These are phyloP conservation scores for Hybognathus amarus DNA, from an alignment of 2,797 vertebrate genomes.

Conservation along the genomic window DNA sequence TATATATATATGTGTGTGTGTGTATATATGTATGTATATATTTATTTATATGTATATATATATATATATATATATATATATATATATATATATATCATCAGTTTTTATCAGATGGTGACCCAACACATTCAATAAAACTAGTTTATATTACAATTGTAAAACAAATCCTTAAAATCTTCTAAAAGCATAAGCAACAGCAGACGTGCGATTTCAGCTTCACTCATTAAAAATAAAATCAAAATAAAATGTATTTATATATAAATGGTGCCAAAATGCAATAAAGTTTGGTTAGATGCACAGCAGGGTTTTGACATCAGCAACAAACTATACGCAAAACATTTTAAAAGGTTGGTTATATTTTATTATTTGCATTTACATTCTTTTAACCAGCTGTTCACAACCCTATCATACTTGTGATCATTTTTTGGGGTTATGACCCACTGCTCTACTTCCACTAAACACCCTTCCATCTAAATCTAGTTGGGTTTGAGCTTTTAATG, in stretches of 20 bases:
- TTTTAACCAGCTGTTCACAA: not conserved
- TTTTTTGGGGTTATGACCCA: not conserved
- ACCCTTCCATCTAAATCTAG: not conserved
- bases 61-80: too few relatives aligned
- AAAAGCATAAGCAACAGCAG: not conserved
- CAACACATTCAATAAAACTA: too few relatives aligned
- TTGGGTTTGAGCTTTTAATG: slow-evolving; percentile 3
- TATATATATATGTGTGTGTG: too few relatives aligned
- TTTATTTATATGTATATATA: too few relatives aligned
- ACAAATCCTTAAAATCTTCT: not conserved
- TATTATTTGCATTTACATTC: not conserved
- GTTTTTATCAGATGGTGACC: too few relatives aligned
- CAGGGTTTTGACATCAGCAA: not conserved
- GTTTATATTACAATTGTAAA: not conserved
- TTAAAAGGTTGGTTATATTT: not conserved
- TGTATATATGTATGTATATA: too few relatives aligned
- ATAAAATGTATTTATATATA: not conserved
- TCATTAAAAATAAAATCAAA: too few relatives aligned
- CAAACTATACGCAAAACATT: not conserved
- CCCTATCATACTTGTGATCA: not conserved
- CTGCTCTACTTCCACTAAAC: not conserved
- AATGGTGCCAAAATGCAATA: not conserved
- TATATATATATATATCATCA: too few relatives aligned
- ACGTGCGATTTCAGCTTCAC: not conserved
- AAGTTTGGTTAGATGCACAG: not conserved